Evolutionary conservation across 2,113 vertebrate species (phyloP).

Genomic region (Bambusicola thoracicus): DNA sequence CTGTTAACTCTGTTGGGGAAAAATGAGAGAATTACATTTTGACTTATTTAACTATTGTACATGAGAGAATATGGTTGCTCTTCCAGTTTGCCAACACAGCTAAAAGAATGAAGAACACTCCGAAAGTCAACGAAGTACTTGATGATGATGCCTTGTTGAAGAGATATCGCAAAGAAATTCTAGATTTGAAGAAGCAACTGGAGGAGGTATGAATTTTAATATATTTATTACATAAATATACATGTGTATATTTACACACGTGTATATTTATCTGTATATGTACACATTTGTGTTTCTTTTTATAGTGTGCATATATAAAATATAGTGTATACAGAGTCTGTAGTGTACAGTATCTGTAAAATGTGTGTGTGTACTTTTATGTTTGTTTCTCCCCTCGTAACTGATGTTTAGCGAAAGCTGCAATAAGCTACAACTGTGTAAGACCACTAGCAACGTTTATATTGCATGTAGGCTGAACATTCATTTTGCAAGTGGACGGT

Average conservation of each 20-base stretch:
- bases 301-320: not conserved
- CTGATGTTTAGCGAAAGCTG: not conserved
- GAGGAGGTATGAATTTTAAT: conserved; percentile 78
- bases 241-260: not conserved
- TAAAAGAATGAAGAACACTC: conserved; percentile 96
- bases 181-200: conserved; percentile 91
- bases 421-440: not conserved
- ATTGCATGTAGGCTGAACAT: not conserved
- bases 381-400: not conserved
- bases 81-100: conserved; percentile 94
- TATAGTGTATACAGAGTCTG: not conserved
- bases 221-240: not conserved
- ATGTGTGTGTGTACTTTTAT: not conserved
- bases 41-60: not conserved
- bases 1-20: not conserved
- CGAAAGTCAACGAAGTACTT: conserved; percentile 94
- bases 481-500: not conserved
- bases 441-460: not conserved
- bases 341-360: too few relatives aligned
- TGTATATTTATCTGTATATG: too few relatives aligned
- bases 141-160: conserved; percentile 93
- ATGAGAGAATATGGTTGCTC: not conserved
- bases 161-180: conserved; percentile 93
- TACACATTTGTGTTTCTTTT: not conserved
- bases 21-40: not conserved